A percentile compares a stretch with the other conserved stretches of the same genome.
Evolutionary conservation across 2,888 invertebrate species (phyloP).

Genomic region (Pemphredon lugubris): DNA sequence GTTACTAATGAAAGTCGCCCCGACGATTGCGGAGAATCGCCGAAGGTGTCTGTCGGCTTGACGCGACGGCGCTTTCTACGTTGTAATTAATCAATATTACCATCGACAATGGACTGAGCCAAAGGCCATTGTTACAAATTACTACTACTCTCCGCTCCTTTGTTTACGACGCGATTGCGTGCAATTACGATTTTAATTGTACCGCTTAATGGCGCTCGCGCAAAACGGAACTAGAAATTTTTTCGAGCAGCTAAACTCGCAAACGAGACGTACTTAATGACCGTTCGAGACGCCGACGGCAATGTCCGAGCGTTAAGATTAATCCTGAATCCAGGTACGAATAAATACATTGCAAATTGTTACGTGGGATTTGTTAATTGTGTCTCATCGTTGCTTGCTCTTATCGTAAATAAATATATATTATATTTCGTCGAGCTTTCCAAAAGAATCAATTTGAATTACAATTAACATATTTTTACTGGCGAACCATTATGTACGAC

Average conservation of each 20-base stretch:
- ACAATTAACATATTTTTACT: too few relatives aligned
- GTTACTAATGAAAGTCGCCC: slow-evolving; percentile 63
- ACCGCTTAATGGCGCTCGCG: slow-evolving; percentile 31
- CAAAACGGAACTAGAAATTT: not conserved
- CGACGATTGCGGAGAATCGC: slow-evolving; percentile 69
- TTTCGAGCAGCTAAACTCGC: not conserved
- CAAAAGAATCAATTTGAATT: too few relatives aligned
- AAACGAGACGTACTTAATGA: slow-evolving; percentile 25
- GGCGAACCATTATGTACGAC: too few relatives aligned
- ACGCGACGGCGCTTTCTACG: slow-evolving; percentile 62
- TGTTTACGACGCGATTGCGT: slow-evolving; percentile 62
- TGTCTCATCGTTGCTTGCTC: too few relatives aligned
- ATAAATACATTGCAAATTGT: not conserved
- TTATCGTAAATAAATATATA: too few relatives aligned
- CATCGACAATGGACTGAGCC: slow-evolving; percentile 73
- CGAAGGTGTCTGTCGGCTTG: slow-evolving; percentile 56
- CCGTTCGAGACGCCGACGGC: slow-evolving; percentile 8
- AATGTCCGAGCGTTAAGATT: slow-evolving; percentile 7
- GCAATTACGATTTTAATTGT: slow-evolving; percentile 75
- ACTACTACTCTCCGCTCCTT: slow-evolving; percentile 61
- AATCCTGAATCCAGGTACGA: not conserved
- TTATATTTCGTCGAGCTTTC: too few relatives aligned
- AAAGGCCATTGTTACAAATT: slow-evolving; percentile 74
- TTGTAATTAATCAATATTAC: slow-evolving; percentile 80
- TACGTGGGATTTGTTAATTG: too few relatives aligned